Base-by-base conservation (phyloP, 1,140 invertebrate species). In the Cydia fagiglandana region DNA sequence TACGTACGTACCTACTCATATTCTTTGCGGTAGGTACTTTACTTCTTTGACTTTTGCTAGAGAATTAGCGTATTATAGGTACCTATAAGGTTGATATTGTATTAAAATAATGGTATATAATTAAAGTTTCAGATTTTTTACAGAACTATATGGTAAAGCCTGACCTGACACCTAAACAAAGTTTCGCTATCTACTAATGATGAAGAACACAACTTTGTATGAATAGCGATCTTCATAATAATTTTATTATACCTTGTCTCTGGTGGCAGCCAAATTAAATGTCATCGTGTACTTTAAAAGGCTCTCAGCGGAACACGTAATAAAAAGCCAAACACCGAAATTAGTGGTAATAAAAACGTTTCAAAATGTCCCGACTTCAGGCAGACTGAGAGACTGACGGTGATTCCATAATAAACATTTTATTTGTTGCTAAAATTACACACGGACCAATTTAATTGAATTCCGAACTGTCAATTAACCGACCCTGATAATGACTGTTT, bases 321-420 rank as follows among this genome's bases (percentile, higher is more conserved):
- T 70, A 70, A 70, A 70, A 70, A 70, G 34, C 66, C 30, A 70
- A 70, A 38, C 66, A 70, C 66, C 34, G 15, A 70, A 70, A 70
- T 70, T 70, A 70, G 66, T 70, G 66, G 66, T 70, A 45, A 70
- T 70, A 70, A 70, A 70, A 70, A 38, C 30, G 30, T 9, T 70
- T 70, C 9, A 41, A 70, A 70, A 45, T 38, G 66, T 70, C 66
- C 38, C 66, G 66, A 41, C 66, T 70, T 70, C 66, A 70, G 15
- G 30, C 66, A 38, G 38, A 41, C 30, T 70, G 66, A 17, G 12
- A 24, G 4, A 6, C 28, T 41, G 17, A 24, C 17, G 20, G 66
- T 38, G 9, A 38, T 45, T 70, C 66, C 28, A 30, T 38, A 70
- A 70, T 70, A 38, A 70, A 45, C 66, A 38, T 70, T 38, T 38